These are phyloP conservation scores for Pantala flavescens DNA, from an alignment of 1,140 invertebrate species.

Conservation along the genomic window DNA sequence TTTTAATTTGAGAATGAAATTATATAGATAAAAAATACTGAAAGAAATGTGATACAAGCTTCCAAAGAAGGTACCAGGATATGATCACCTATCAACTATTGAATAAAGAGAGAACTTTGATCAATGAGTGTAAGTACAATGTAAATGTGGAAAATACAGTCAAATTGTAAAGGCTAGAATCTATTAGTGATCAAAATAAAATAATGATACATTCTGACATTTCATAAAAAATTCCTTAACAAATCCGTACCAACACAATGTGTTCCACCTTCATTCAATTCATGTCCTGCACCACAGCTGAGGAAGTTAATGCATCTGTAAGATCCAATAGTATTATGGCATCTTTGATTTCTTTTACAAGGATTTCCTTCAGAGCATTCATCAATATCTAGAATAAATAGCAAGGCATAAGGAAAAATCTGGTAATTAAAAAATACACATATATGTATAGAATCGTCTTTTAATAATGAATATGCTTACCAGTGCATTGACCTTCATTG, in stretches of 20 bases:
- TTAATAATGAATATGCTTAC: conserved; percentile 27
- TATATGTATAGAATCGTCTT: not conserved
- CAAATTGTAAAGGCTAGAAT: no score
- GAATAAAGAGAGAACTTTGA: no score
- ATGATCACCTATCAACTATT: no score
- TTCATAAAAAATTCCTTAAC: no score
- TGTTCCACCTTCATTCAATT: conserved; percentile 33
- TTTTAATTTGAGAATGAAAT: no score
- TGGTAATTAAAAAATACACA: not conserved
- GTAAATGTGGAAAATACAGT: no score
- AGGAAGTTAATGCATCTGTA: conserved; percentile 35
- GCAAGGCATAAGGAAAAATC: not conserved
- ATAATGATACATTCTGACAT: no score
- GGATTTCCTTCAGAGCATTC: conserved; percentile 34
- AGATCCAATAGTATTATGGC: conserved; percentile 45
- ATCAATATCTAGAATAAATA: conserved; percentile 20
- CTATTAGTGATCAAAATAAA: no score
- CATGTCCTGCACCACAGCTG: conserved; percentile 30
- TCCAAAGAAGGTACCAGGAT: no score
- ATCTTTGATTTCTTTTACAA: conserved; percentile 31
- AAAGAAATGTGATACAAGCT: no score
- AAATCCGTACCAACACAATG: conserved; percentile 35
- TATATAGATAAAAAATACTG: no score
- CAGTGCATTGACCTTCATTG: conserved; percentile 38
- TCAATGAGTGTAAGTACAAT: no score